phyloP scores from a whole-genome alignment of 2,888 invertebrate species.

The Electrophaes corylata region DNA sequence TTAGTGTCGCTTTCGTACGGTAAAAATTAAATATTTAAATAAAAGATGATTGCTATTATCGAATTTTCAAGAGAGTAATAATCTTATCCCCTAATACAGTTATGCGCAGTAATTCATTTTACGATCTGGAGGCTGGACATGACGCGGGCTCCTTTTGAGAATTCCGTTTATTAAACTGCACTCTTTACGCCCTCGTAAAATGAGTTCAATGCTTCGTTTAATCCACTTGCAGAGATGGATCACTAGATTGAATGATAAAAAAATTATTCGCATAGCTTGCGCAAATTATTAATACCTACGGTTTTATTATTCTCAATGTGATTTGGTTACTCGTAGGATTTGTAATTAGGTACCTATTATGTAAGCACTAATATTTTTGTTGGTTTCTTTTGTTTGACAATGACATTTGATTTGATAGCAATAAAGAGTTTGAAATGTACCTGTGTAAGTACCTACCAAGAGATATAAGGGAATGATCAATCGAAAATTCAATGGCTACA shows the following conservation, averaged over 20 bases:
- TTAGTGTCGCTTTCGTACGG: neutral
- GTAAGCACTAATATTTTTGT: neutral
- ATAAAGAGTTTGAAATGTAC: too few species aligned
- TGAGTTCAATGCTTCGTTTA: slow-evolving; percentile 70
- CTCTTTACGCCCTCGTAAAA: slow-evolving; percentile 72
- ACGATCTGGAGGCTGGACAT: slow-evolving; percentile 49
- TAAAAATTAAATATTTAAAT: neutral
- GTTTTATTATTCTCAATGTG: too few species aligned
- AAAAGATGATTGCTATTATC: neutral
- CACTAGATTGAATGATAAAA: slow-evolving; percentile 13
- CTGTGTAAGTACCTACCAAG: neutral
- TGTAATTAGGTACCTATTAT: too few species aligned
- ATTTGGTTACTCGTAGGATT: too few species aligned
- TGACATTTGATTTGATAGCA: too few species aligned
- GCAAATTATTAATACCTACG: neutral
- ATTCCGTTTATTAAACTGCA: slow-evolving; percentile 66
- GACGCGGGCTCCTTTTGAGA: slow-evolving; percentile 58
- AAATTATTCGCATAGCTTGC: neutral
- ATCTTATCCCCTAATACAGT: slow-evolving; percentile 31
- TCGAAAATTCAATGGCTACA: neutral
- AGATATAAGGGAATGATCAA: neutral
- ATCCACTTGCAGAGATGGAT: slow-evolving; percentile 38
- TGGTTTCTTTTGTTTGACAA: neutral
- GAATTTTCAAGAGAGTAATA: slow-evolving; percentile 2
- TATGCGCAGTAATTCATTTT: slow-evolving; percentile 48